Evolutionary conservation across 2,888 invertebrate genomes (phyloP).

Genomic region (Trachelus troglodyta): DNA sequence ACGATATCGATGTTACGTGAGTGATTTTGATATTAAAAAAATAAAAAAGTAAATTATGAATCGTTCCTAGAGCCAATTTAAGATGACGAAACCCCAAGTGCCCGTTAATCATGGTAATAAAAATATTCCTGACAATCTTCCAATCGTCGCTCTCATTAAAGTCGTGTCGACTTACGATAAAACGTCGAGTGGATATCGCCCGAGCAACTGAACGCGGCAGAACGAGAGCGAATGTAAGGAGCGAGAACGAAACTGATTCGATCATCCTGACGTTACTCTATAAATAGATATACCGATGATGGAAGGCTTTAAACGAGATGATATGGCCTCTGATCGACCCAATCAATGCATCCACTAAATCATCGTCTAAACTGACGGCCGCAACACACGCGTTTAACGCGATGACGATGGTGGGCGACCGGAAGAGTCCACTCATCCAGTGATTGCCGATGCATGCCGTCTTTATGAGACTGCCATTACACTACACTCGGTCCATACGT

Average conservation of each 20-base stretch:
- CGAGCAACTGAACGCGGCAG: slow-evolving; percentile 30
- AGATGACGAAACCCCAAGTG: not conserved
- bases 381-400: slow-evolving; percentile 57
- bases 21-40: not conserved
- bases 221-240: slow-evolving; percentile 7
- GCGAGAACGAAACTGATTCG: slow-evolving; percentile 56
- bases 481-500: slow-evolving; percentile 11
- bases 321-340: slow-evolving; percentile 65
- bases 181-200: not conserved
- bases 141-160: slow-evolving; percentile 37
- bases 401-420: slow-evolving; percentile 60
- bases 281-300: slow-evolving; percentile 64
- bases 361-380: slow-evolving; percentile 65
- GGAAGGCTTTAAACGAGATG: slow-evolving; percentile 63
- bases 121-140: slow-evolving; percentile 43
- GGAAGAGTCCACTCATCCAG: slow-evolving; percentile 65
- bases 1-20: not conserved
- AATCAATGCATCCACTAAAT: slow-evolving; percentile 66
- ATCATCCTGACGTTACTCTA: slow-evolving; percentile 56
- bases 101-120: not conserved
- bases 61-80: not conserved
- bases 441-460: slow-evolving; percentile 62
- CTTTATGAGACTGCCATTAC: slow-evolving; percentile 49
- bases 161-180: slow-evolving; percentile 1
- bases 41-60: not conserved